Evolutionary conservation across 2,797 vertebrate genomes (phyloP).

Genomic region (Coracias cyanogaster): DNA sequence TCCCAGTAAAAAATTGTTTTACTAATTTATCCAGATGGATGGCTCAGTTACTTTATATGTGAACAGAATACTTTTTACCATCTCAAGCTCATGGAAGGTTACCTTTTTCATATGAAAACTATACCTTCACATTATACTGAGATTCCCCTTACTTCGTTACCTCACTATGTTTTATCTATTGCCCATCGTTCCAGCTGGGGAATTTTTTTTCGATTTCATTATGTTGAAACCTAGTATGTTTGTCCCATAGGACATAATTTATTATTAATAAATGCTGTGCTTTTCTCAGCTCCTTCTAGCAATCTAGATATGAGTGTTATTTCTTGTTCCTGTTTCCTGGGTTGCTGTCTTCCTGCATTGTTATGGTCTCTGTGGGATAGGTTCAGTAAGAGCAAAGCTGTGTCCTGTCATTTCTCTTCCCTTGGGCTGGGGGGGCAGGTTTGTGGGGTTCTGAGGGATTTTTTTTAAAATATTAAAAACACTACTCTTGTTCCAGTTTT

Average conservation of each 20-base stretch:
- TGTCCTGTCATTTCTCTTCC: not conserved
- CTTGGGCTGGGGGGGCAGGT: not conserved
- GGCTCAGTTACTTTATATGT: not conserved
- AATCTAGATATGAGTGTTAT: not conserved
- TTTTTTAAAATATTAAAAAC: not conserved
- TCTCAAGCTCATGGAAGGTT: not conserved
- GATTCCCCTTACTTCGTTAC: not conserved
- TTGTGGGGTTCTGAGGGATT: not conserved
- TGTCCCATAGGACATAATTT: not conserved
- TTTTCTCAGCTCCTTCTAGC: not conserved
- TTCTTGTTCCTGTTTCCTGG: not conserved
- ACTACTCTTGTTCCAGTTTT: not conserved
- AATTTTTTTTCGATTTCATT: not conserved
- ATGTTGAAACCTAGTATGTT: not conserved
- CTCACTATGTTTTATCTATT: not conserved
- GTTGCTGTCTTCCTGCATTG: not conserved
- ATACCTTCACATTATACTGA: not conserved
- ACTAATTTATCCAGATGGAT: not conserved
- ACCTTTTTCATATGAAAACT: not conserved
- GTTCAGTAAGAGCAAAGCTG: not conserved
- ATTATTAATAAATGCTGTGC: not conserved
- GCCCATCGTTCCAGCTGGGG: not conserved
- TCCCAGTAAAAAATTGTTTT: not conserved
- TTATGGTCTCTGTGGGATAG: not conserved
- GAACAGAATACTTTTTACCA: not conserved